Percentiles rank a stretch among this genome's conserved stretches.
These are phyloP conservation scores for Brachystomella parvula DNA, from an alignment of 1,140 invertebrate genomes.

Conservation along the genomic window DNA sequence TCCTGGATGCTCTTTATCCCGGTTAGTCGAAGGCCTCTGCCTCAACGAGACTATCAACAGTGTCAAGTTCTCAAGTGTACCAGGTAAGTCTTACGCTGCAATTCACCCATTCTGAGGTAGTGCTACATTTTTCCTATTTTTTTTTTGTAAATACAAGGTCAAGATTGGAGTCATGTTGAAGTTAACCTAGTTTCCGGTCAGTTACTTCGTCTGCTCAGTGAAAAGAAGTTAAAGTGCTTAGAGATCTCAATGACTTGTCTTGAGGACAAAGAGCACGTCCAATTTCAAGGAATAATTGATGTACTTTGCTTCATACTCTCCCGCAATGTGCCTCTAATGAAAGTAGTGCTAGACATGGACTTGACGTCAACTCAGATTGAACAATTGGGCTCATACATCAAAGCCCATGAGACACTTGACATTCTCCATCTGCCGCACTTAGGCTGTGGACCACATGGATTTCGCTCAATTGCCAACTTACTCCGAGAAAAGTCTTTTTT, in stretches of 20 bases:
- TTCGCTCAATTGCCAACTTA: conserved; percentile 46
- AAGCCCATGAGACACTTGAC: conserved; percentile 45
- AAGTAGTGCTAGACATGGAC: conserved; percentile 50
- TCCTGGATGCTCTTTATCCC: conserved; percentile 30
- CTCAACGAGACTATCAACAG: conserved; percentile 31
- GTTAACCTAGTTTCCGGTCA: conserved; percentile 36
- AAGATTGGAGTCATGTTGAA: conserved; percentile 36
- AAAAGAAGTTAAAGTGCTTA: conserved; percentile 40
- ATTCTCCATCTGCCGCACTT: conserved; percentile 52
- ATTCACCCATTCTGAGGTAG: not conserved
- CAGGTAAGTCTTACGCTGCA: not conserved
- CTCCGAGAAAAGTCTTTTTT: conserved; percentile 46
- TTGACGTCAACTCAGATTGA: conserved; percentile 48
- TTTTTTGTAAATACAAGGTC: conserved; percentile 17
- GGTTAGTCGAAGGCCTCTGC: conserved; percentile 34
- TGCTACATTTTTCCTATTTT: not conserved
- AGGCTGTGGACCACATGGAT: conserved; percentile 49
- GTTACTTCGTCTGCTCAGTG: conserved; percentile 30
- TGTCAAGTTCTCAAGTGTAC: conserved; percentile 34
- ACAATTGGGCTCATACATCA: conserved; percentile 47
- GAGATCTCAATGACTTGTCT: conserved; percentile 42
- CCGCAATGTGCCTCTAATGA: conserved; percentile 41
- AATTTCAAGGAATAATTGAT: conserved; percentile 47
- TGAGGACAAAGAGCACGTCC: conserved; percentile 39
- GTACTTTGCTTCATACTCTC: conserved; percentile 46